Base-by-base conservation (phyloP, 2,888 invertebrate species). In the Limenitis camilla region DNA sequence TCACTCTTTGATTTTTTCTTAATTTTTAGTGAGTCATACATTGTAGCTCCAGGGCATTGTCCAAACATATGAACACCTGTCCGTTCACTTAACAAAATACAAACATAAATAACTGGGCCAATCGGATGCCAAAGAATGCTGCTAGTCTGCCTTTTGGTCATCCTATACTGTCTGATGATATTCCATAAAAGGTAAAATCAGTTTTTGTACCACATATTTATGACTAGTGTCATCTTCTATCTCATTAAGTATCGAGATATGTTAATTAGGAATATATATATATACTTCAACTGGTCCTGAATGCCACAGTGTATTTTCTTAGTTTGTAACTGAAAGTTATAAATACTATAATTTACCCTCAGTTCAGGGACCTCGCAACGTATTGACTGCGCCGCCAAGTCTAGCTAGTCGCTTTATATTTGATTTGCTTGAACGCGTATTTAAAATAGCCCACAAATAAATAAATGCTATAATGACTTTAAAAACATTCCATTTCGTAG, bases 351-450 rank as follows among this genome's bases (percentile, higher is more conserved):
- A 67, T 66, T 62, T 59, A 61, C 67, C 65, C 64, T 66, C 76
- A 81, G 81, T 81, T 81, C 82, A 80, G 64, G 72, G 74, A 81
- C 78, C 78, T 76, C 66, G 63, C 74, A 76, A 68, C 68, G 67
- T 66, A 68, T 63, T 49, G 60, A 58, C 40, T 56, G 70, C 68
- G 71, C 67, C 71, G 67, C 67, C 67, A 64, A 59, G 75, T 76
- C 74, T 76, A 72, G 63, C 66, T 66, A 40, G 39, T 49, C 49
- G 36, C 51, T 42, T 47, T 48, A 43, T 32, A 41, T 19, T 30
- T 43, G 31, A 36, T 42, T 49, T 43, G 38, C 31, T 11, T 40
- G 19, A 3, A 42, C 11, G 36, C 29, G n/a, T 40, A 40, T 5
- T 19, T 6, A 31, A 43, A 19, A 43, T 32, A 19, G 19, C 19